Base-by-base conservation (phyloP, 2,888 invertebrate species). In the Smittia aterrima region DNA sequence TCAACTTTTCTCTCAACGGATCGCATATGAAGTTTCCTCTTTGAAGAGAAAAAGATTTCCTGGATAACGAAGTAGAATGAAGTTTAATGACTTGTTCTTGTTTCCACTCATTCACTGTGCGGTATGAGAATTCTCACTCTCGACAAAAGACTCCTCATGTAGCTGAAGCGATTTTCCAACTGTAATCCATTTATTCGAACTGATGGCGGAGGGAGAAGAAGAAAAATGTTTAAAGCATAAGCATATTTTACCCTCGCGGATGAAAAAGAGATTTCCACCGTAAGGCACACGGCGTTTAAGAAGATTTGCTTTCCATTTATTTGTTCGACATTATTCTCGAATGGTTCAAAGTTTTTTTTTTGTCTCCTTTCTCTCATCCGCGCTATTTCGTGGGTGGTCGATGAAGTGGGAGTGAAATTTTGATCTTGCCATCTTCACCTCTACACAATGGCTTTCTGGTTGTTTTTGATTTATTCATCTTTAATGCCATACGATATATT, bases 391-490 rank as follows among this genome's bases (percentile, higher is more conserved):
- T 47, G 47, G 11, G 47, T 47, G 16, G 47, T 47, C 16, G 47
- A n/a, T 3, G 47, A n/a, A n/a, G 47, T 6, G 7, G 47, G 3
- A 47, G 47, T n/a, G 47, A n/a, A 47, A n/a, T 58, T 58, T 58
- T 58, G 58, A 58, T 58, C 58, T 58, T 58, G 58, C 58, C 58
- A 58, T 58, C 58, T 58, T 70, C 54, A 54, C 70, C 54, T 70
- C 38, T 27, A 54, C 41, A 70, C 54, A 70, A 70, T 70, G 41
- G 70, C 47, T 70, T 70, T 70, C 32, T 24, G 41, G 67, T 25
- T 47, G 38, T 70, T 41, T 68, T 70, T 70, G 70, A 70, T 70
- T 70, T 70, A 70, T 70, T 70, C 70, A 70, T 70, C 70, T 70
- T 70, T 70, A 70, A 54, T 54, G 70, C 70, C 27, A 32, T 70